Evolutionary conservation across 2,113 vertebrate species (phyloP), one percentile per base, ranked within the genome.

Genomic region (Ictalurus furcatus): DNA sequence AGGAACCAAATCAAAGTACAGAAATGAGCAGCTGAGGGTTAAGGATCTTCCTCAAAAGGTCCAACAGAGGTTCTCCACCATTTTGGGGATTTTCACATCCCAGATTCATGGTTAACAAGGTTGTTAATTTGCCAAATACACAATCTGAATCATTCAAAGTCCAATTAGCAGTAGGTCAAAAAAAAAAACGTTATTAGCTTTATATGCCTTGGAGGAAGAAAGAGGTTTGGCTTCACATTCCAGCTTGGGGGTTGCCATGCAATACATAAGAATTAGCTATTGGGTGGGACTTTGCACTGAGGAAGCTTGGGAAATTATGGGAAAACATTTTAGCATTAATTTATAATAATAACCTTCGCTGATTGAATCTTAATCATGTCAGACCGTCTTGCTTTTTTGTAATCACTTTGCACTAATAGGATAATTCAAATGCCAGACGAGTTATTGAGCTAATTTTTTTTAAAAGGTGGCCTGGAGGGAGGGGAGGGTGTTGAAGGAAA

Each of bases 341-440:
- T 69, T 37, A 69, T 71, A 34, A 58, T 82, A 59, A 58, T 82
- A 82, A 37, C 34, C 58, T 30, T 16, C 21, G 25, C 7, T 76
- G 63, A 88, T 88, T 88, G 14, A 59, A 63, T 74, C 7, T 89
- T 52, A 76, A 84, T 90, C 61, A 84, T 52, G 85, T 52, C 56
- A 69, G 81, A 83, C 61, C 13, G 56, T 86, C 83, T 37, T 88
- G 40, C 85, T n/a, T 23, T 83, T 90, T 90, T 88, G 69, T 90
- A 74, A 90, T 91, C 85, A 91, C 37, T 89, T 56, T 78, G 76
- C 40, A 52, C 81, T 83, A 90, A 90, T 90, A 61, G 85, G 88
- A 90, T 85, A 28, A 67, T 63, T 37, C 69, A 21, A 61, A 85
- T 65, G 56, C 8, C 81, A 52, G 79, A 6, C 5, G 8, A 54